phyloP scores from a whole-genome alignment of 2,113 vertebrate species.

The Leptobrachium leishanense region DNA sequence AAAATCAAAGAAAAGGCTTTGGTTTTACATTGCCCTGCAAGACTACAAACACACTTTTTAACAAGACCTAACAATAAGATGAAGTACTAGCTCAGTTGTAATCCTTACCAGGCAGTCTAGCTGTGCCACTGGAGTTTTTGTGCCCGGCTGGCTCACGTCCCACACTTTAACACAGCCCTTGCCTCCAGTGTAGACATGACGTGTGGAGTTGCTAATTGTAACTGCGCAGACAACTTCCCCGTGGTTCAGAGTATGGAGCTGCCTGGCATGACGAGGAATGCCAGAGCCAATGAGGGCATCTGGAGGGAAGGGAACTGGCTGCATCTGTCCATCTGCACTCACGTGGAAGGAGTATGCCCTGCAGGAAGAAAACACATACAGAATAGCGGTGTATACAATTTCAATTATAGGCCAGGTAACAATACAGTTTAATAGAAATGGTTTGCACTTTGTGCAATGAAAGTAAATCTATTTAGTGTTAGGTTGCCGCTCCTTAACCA shows the following conservation, averaged over 20 bases:
- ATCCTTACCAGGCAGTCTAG: constrained; percentile 79
- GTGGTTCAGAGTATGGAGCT: constrained; percentile 83
- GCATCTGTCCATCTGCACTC: constrained; percentile 89
- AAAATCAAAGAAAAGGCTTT: too few species aligned
- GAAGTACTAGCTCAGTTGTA: too few species aligned
- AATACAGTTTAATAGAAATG: too few species aligned
- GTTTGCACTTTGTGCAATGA: too few species aligned
- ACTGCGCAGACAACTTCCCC: constrained; percentile 89
- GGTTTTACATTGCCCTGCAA: too few species aligned
- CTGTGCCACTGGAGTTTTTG: constrained; percentile 85
- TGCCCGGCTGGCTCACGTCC: constrained; percentile 86
- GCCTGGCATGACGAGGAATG: constrained; percentile 79
- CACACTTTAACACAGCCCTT: constrained; percentile 91
- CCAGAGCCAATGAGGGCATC: constrained; percentile 78
- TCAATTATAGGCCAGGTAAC: too few species aligned
- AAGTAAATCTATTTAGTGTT: too few species aligned
- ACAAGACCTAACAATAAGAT: too few species aligned
- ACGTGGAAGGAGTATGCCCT: constrained; percentile 84
- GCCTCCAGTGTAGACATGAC: constrained; percentile 86
- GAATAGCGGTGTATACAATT: too few species aligned
- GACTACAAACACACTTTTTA: too few species aligned
- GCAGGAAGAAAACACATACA: neutral
- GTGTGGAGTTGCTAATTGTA: constrained; percentile 86
- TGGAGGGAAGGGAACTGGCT: constrained; percentile 83
- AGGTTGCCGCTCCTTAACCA: too few species aligned